Percentiles rank a stretch among this genome's conserved stretches.
phyloP scores from a whole-genome alignment of 2,113 vertebrate species.

The Pteruthius melanotis region DNA sequence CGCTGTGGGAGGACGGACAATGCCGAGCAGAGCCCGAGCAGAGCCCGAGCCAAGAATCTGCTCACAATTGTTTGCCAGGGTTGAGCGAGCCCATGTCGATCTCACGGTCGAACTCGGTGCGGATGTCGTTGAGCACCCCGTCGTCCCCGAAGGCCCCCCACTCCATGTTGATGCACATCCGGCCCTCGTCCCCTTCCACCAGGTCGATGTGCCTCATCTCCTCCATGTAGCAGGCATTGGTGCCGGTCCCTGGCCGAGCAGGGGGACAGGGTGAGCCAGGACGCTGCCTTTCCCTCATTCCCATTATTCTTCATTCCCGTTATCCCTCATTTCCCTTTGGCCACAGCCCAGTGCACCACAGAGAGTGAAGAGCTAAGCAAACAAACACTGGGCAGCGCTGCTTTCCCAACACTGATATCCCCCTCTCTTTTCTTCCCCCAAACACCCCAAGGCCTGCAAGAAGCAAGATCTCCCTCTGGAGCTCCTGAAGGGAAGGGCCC shows the following conservation, averaged over 20 bases:
- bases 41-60: neutral
- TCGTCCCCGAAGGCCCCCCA: slow-evolving; percentile 97
- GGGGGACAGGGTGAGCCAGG: rapidly evolving
- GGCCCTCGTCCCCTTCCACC: slow-evolving; percentile 92
- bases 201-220: slow-evolving; percentile 92
- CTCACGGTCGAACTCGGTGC: slow-evolving; percentile 88
- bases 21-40: neutral
- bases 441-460: neutral
- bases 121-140: slow-evolving; percentile 82
- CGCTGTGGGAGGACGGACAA: neutral
- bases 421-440: neutral
- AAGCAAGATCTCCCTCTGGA: neutral
- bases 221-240: slow-evolving; percentile 98
- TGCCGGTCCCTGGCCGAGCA: slow-evolving; percentile 82
- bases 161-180: slow-evolving; percentile 97
- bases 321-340: neutral
- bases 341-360: neutral
- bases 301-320: neutral
- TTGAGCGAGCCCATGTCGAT: slow-evolving; percentile 94
- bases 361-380: neutral
- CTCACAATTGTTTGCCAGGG: slow-evolving; percentile 95
- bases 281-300: neutral
- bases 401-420: neutral
- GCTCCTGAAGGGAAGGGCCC: neutral
- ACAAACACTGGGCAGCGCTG: rapidly evolving